Percentiles rank a stretch among this genome's conserved stretches.
Conservation (phyloP, 2,113 vertebrate genomes). For the Emydocephalus ijimae region DNA sequence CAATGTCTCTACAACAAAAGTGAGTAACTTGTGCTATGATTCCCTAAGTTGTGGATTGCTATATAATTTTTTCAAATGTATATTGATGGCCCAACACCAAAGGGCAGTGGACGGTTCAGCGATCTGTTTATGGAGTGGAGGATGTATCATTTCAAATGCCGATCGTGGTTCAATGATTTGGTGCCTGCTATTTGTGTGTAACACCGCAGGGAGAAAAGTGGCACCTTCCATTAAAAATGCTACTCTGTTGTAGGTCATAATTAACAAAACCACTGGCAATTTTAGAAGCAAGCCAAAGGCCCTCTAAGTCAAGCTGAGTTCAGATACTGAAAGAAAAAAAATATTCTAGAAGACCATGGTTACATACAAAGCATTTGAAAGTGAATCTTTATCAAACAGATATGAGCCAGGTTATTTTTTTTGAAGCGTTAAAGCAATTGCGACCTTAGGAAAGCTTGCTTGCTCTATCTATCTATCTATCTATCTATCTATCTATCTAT, state of each 20-base stretch:
- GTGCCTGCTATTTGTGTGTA: background rate
- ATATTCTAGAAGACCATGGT: background rate
- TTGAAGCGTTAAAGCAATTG: background rate
- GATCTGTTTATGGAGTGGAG: conserved; percentile 8
- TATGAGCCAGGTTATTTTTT: background rate
- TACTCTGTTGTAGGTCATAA: background rate
- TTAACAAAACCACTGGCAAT: background rate
- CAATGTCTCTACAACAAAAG: conserved; percentile 8
- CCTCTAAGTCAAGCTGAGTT: background rate
- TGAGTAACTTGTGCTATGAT: conserved; percentile 20
- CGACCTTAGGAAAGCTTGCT: background rate
- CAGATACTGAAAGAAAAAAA: background rate
- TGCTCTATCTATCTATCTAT: too few relatives aligned
- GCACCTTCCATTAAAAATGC: background rate
- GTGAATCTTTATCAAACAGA: background rate
- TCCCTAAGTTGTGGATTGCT: background rate
- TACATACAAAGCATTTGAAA: background rate
- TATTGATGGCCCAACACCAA: background rate
- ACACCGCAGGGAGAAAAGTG: background rate
- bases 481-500: too few relatives aligned
- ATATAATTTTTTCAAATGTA: conserved; percentile 30
- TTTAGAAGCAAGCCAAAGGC: conserved; percentile 21
- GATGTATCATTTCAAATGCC: conserved; percentile 10
- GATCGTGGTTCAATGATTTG: conserved; percentile 14
- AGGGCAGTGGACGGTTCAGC: conserved; percentile 7